phyloP scores from a whole-genome alignment of 2,797 vertebrate genomes.

The Thripadectes ignobilis region DNA sequence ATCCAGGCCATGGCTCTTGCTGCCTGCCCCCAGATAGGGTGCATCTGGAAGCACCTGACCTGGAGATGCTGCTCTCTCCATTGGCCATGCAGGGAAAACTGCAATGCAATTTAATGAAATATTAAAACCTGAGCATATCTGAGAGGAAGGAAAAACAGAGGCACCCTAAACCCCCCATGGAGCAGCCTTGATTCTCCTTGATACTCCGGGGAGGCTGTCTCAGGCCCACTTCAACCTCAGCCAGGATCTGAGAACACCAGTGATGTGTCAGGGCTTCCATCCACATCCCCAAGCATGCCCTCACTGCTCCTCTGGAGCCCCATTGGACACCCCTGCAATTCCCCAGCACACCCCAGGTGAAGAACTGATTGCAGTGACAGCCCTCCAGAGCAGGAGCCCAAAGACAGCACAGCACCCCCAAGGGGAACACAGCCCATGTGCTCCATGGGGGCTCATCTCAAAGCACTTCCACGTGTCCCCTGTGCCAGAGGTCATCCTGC shows the following conservation, averaged over 20 bases:
- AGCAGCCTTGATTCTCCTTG: not conserved
- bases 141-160: not conserved
- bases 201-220: not conserved
- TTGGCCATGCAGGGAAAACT: not conserved
- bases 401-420: not conserved
- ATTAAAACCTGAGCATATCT: not conserved
- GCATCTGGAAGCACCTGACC: not conserved
- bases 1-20: fast-evolving
- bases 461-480: not conserved
- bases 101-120: not conserved
- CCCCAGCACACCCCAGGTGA: fast-evolving
- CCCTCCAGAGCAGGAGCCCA: not conserved
- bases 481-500: not conserved
- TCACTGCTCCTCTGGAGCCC: not conserved
- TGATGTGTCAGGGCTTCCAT: not conserved
- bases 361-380: not conserved
- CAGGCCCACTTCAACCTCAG: not conserved
- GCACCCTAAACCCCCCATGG: not conserved
- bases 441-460: not conserved
- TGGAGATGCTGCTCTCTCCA: not conserved
- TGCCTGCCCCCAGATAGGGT: not conserved
- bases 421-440: not conserved
- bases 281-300: fast-evolving
- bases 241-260: not conserved
- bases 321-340: not conserved